Evolutionary conservation across 2,888 invertebrate species (phyloP), one percentile per base, ranked within the genome.

Genomic region (Oxyscelio sp.): DNA sequence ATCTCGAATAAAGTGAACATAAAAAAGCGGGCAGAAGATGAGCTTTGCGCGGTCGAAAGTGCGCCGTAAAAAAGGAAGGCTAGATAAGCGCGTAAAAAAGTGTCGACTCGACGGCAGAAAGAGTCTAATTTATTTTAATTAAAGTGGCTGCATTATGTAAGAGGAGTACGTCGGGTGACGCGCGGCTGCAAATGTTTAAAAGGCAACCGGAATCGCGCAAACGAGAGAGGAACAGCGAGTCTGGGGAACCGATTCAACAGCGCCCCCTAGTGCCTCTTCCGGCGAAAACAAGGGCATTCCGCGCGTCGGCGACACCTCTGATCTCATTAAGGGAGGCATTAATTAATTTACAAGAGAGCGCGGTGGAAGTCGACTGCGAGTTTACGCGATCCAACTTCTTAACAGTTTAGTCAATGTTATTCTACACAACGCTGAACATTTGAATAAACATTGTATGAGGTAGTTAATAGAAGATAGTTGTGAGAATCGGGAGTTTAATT

Each of bases 121-220:
- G 89, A 87, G 90, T 90, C 92, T 93, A 93, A 94, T 93, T 94
- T 92, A 94, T 93, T 94, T 94, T 94, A 94, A 94, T 93, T 93
- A 93, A 91, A 93, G 92, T 93, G 91, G 92, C 91, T 92, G 93
- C 92, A 93, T 93, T 92, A 92, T 92, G 91, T 92, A 91, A 93
- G 91, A 91, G 87, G 84, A 73, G 82, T 85, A 83, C 73, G 71
- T 77, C 66, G 90, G 87, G 83, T 88, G 91, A 90, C 90, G 90
- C 88, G 90, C 61, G 87, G 89, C 87, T 91, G 90, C 91, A 91
- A 92, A 91, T 90, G 90, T 91, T 90, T 90, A 89, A 92, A 92
- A 92, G 91, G 90, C 85, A 88, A 88, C 34, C 63, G 79, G 13
- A 87, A 89, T 89, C 88, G 73, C 61, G 80, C 66, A 63, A 70